Base-by-base conservation (phyloP, 64 coral and sea anemone genomes). In the Hydrozoanthus tunicans region DNA sequence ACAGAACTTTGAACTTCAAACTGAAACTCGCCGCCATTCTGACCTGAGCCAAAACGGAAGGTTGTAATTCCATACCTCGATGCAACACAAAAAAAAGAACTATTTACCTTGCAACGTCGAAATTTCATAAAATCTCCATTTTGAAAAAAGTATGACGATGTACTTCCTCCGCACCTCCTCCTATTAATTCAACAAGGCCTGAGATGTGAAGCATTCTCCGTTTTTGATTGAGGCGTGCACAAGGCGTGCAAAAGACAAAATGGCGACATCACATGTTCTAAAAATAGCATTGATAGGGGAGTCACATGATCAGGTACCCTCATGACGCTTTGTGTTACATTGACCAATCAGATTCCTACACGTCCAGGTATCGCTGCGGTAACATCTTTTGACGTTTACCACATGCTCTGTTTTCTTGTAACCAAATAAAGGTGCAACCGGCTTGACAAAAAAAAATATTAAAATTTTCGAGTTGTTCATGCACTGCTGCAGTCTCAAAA, bases 81-180 rank as follows among this genome's bases (percentile, higher is more conserved):
- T 66, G n/a, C 17, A 73, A 59, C 55, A 59, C 6, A 51, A 73
- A 13, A 11, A 69, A 58, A 59, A 7, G 32, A 54, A 81, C 32
- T 59, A 26, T 70, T 72, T 88, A 56, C 84, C 84, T 70, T 88
- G 56, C 27, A 59, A 73, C 12, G 67, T 59, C 20, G 68, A 88
- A 72, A n/a, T 54, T 26, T 88, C 55, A 88, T 8, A 73, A 60
- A 73, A 32, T 55, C 56, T 88, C 68, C 84, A 73, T 74, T 73
- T 73, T 73, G 12, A 88, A 88, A 73, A 14, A 27, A 58, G 54
- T 86, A 53, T 70, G 57, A 73, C 54, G 66, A 58, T 57, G 84
- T 88, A 59, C 32, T 88, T 73, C 84, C 84, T 74, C 69, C 60
- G 84, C 68, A 88, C 27, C 69, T 73, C 68, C 84, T 59, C 67